phyloP scores from a whole-genome alignment of 2,888 invertebrate species.

The Thereva nobilitata region DNA sequence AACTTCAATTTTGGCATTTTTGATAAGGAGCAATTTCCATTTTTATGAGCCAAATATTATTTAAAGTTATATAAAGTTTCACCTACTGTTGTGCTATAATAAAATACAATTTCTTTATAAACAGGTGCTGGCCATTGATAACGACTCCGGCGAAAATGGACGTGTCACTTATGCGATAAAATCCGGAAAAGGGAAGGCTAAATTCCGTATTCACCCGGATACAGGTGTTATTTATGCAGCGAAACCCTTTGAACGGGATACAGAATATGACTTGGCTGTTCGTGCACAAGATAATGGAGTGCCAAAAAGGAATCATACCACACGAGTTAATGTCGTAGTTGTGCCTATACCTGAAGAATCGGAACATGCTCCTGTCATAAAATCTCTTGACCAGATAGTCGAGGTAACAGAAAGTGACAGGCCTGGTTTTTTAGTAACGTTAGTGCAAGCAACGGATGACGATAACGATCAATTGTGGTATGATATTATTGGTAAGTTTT shows the following conservation, averaged over 20 bases:
- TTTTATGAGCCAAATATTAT: constrained; percentile 7
- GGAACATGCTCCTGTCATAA: constrained; percentile 66
- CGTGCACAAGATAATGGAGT: constrained; percentile 78
- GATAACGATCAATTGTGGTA: constrained; percentile 90
- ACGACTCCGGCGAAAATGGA: constrained; percentile 81
- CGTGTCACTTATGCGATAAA: constrained; percentile 80
- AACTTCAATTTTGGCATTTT: constrained; percentile 7
- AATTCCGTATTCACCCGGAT: constrained; percentile 79
- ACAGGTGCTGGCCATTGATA: constrained; percentile 81
- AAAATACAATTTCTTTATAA: constrained; percentile 33
- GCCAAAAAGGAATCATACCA: constrained; percentile 73
- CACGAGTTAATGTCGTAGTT: constrained; percentile 74
- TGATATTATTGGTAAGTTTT: constrained; percentile 77
- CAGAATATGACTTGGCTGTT: constrained; percentile 56
- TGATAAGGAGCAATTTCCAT: constrained; percentile 9
- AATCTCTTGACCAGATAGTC: constrained; percentile 68
- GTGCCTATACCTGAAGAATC: constrained; percentile 65
- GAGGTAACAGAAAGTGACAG: constrained; percentile 83
- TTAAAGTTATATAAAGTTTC: neutral
- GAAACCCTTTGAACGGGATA: constrained; percentile 69
- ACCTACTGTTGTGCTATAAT: neutral
- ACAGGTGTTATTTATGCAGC: constrained; percentile 83
- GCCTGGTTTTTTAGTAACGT: constrained; percentile 83
- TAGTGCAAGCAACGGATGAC: constrained; percentile 82
- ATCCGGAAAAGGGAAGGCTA: constrained; percentile 76